These are phyloP conservation scores for Muscina levida DNA, from an alignment of 2,888 invertebrate species.

Conservation along the genomic window DNA sequence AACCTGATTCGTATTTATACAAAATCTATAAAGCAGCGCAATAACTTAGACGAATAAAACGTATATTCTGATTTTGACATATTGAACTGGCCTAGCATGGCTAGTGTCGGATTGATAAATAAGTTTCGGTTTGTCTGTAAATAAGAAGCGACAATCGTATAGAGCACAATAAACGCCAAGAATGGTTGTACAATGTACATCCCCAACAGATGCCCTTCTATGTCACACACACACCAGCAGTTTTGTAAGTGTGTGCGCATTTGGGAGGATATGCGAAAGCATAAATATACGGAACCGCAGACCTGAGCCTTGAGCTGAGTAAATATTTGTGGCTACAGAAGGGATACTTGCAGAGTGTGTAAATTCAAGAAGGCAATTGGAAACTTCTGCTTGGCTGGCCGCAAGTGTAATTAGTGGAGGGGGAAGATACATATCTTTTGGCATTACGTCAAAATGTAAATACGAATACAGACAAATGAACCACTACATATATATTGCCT, in stretches of 20 bases:
- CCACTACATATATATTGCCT: neutral
- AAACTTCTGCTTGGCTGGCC: conserved; percentile 69
- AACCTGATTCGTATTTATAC: too few relatives aligned
- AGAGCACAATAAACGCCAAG: neutral
- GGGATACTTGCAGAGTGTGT: conserved; percentile 77
- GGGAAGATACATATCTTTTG: conserved; percentile 69
- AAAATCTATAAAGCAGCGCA: too few relatives aligned
- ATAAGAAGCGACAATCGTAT: conserved; percentile 30
- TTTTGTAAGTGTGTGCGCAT: neutral
- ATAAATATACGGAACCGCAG: conserved; percentile 60
- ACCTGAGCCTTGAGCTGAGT: conserved; percentile 76
- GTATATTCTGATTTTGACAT: too few relatives aligned
- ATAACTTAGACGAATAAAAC: too few relatives aligned
- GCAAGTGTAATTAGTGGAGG: conserved; percentile 50
- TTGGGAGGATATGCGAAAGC: neutral
- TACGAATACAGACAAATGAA: conserved; percentile 9
- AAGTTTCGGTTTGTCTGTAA: conserved; percentile 71
- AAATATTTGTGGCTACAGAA: conserved; percentile 79
- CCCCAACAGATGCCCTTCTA: neutral
- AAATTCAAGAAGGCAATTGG: conserved; percentile 77
- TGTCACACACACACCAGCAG: neutral
- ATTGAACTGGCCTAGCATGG: conserved; percentile 73
- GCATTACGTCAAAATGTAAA: conserved; percentile 69
- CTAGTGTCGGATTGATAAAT: conserved; percentile 76
- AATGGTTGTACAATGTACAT: neutral